These are phyloP conservation scores for Callipepla squamata DNA, from an alignment of 2,113 vertebrate species.

Conservation along the genomic window DNA sequence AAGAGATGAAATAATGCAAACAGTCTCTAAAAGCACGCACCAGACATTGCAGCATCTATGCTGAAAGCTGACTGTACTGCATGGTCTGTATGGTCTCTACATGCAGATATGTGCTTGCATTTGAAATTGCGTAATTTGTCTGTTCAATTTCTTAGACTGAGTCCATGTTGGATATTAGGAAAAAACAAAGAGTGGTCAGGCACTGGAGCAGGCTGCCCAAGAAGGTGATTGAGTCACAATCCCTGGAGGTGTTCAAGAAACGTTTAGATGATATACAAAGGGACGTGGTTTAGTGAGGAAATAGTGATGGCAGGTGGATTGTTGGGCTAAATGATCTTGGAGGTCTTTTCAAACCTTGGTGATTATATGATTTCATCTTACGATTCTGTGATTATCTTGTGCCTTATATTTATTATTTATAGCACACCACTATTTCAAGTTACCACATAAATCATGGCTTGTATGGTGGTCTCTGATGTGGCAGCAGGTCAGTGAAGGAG, in stretches of 20 bases:
- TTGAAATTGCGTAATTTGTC: background rate
- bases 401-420: background rate
- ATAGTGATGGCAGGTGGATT: too few species aligned
- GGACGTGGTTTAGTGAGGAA: too few species aligned
- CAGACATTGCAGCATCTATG: background rate
- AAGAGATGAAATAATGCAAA: background rate
- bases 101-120: accelerated
- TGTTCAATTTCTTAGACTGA: background rate
- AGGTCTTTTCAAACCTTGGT: too few species aligned
- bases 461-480: background rate
- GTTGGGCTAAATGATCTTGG: too few species aligned
- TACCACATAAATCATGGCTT: background rate
- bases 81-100: background rate
- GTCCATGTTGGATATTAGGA: background rate
- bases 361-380: too few species aligned
- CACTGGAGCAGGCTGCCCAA: too few species aligned
- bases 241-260: too few species aligned
- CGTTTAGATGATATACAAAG: too few species aligned
- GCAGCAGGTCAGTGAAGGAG: background rate
- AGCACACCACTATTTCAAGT: background rate
- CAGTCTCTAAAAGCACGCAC: background rate
- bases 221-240: too few species aligned
- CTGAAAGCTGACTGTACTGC: background rate
- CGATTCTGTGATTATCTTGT: background rate
- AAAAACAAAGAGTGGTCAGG: too few species aligned